Percentiles rank a stretch among this genome's conserved stretches.
Evolutionary conservation across 2,888 invertebrate genomes (phyloP).

Genomic region (Acleris literana): DNA sequence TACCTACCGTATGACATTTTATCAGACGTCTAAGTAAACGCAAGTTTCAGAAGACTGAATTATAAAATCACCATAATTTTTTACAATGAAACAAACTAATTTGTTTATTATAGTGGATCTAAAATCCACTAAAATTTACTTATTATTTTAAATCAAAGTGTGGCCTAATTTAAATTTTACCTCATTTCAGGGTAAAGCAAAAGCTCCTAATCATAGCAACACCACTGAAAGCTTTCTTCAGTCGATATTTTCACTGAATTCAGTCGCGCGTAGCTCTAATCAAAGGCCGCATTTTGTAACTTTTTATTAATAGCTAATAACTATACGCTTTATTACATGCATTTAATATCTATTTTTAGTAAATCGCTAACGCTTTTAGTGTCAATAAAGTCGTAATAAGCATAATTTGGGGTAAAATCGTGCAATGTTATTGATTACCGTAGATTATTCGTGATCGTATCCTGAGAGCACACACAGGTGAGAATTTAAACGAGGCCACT

Average conservation of each 20-base stretch:
- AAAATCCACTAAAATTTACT: no score
- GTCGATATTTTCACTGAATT: constrained; percentile 59
- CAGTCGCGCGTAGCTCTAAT: constrained; percentile 34
- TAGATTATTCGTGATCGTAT: constrained; percentile 21
- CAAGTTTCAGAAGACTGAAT: no score
- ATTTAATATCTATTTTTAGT: not conserved
- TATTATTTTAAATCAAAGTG: no score
- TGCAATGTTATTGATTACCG: constrained; percentile 28
- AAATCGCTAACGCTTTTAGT: not conserved
- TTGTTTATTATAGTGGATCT: no score
- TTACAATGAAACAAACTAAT: no score
- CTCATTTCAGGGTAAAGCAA: constrained; percentile 6
- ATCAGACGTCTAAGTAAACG: no score
- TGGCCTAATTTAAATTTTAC: not conserved
- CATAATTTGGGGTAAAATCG: not conserved
- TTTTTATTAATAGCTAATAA: constrained; percentile 1
- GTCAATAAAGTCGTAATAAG: not conserved
- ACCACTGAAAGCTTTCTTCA: constrained; percentile 44
- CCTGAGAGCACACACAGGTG: constrained; percentile 18
- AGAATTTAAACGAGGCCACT: constrained; percentile 22
- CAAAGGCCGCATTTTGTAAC: constrained; percentile 3
- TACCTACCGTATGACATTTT: no score
- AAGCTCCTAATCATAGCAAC: constrained; percentile 20
- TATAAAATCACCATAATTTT: no score
- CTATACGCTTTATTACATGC: not conserved